Evolutionary conservation across 37 sponge, comb jelly and placozoan genomes (phyloP).

Genomic region (Axinella damicornis): DNA sequence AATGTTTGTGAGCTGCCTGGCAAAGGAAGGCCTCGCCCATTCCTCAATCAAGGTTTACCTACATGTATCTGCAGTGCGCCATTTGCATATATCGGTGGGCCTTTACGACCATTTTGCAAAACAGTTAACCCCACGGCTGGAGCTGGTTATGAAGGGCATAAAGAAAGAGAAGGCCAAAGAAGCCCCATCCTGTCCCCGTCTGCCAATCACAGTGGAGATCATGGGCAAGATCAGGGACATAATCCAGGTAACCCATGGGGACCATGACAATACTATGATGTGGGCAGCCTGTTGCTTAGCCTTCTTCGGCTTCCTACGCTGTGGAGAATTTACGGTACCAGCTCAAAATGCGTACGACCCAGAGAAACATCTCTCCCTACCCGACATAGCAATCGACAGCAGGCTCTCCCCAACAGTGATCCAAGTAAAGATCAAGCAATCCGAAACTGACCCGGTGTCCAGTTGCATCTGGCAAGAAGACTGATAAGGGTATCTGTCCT

Average conservation of each 20-base stretch:
- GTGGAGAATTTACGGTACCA: constrained; percentile 8
- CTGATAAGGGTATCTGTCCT: no score
- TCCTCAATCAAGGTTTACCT: constrained; percentile 30
- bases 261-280: neutral
- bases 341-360: neutral
- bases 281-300: constrained; percentile 21
- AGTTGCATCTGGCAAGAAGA: no score
- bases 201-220: constrained; percentile 23
- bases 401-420: neutral
- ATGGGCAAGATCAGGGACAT: constrained; percentile 21
- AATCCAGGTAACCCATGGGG: neutral
- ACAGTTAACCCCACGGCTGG: neutral
- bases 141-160: constrained; percentile 7
- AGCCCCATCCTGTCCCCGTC: neutral
- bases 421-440: neutral
- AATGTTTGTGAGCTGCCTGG: constrained; percentile 14
- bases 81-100: neutral
- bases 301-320: constrained; percentile 12
- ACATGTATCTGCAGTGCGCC: neutral
- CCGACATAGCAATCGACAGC: neutral
- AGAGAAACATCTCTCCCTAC: neutral
- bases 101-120: neutral
- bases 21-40: neutral
- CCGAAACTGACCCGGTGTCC: no score
- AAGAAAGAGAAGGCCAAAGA: neutral